Conservation (phyloP, 2,888 invertebrate genomes). For the Pemphredon lugubris region DNA sequence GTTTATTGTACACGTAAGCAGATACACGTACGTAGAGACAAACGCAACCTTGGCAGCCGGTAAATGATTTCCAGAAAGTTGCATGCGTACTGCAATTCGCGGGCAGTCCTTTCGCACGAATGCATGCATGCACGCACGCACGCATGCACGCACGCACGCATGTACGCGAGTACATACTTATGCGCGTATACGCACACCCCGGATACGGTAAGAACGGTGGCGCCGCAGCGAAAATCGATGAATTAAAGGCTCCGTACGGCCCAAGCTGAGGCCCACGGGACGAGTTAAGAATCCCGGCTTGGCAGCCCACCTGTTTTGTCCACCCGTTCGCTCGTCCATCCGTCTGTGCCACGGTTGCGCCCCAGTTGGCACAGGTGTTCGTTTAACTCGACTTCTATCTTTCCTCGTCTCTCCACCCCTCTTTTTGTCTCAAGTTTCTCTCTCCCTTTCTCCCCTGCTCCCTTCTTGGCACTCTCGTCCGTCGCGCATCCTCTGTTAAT, state of each 20-base stretch:
- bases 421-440: slow-evolving; percentile 9
- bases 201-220: slow-evolving; percentile 35
- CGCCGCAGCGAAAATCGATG: slow-evolving; percentile 51
- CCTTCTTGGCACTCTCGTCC: slow-evolving; percentile 17
- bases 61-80: too few relatives aligned
- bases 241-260: slow-evolving; percentile 45
- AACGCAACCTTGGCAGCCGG: too few relatives aligned
- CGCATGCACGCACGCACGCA: not conserved
- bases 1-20: too few relatives aligned
- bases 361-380: slow-evolving; percentile 81
- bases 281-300: slow-evolving; percentile 71
- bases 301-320: slow-evolving; percentile 78
- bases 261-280: slow-evolving; percentile 47
- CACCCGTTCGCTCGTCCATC: slow-evolving; percentile 76
- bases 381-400: slow-evolving; percentile 68
- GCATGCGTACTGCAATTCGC: too few relatives aligned
- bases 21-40: too few relatives aligned
- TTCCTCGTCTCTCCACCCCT: slow-evolving; percentile 21
- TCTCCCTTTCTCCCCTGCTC: slow-evolving; percentile 18
- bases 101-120: too few relatives aligned
- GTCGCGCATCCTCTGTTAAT: slow-evolving; percentile 44
- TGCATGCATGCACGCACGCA: not conserved
- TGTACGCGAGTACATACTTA: not conserved
- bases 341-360: slow-evolving; percentile 74
- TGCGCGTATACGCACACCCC: not conserved